Percentiles rank a stretch among this genome's conserved stretches.
These are phyloP conservation scores for Gnathonemus longibarbis DNA, from an alignment of 2,113 vertebrate genomes.

Conservation along the genomic window DNA sequence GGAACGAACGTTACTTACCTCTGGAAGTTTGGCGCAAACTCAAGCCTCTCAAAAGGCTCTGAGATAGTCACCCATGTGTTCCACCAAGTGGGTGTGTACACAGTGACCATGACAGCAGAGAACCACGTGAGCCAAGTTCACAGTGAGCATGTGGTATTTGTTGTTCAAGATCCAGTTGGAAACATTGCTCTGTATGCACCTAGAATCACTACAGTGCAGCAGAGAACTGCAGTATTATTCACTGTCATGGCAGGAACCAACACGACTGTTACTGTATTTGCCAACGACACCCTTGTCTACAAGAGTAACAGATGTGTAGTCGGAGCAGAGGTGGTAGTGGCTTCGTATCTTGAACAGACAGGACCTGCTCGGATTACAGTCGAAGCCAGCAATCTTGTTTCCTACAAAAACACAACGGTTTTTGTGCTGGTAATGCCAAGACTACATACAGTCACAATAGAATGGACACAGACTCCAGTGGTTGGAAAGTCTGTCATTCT, in stretches of 20 bases:
- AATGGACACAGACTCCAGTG: conserved; percentile 11
- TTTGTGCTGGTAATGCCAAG: conserved; percentile 8
- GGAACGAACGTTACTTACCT: conserved; percentile 25
- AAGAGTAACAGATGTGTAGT: conserved; percentile 14
- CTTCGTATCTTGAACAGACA: conserved; percentile 14
- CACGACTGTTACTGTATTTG: conserved; percentile 16
- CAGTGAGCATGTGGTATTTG: conserved; percentile 10
- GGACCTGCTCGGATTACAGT: conserved; percentile 23
- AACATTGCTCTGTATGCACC: conserved; percentile 18
- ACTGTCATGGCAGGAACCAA: conserved; percentile 20
- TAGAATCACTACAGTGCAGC: conserved; percentile 17
- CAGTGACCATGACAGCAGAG: conserved; percentile 11
- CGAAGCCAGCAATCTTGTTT: conserved; percentile 23
- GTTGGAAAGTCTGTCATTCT: conserved; percentile 12
- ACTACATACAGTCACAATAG: conserved; percentile 6
- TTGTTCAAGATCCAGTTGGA: conserved; percentile 27
- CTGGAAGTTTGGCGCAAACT: conserved; percentile 25
- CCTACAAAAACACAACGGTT: conserved; percentile 19
- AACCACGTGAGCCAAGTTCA: conserved; percentile 20
- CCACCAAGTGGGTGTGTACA: conserved; percentile 18
- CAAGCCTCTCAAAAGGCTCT: background rate
- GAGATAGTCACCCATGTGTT: conserved; percentile 8
- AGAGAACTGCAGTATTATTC: conserved; percentile 3
- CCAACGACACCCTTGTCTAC: conserved; percentile 22
- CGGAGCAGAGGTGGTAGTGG: conserved; percentile 10